Evolutionary conservation across 2,113 vertebrate species (phyloP), one percentile per base, ranked within the genome.

Genomic region (Chionis minor): DNA sequence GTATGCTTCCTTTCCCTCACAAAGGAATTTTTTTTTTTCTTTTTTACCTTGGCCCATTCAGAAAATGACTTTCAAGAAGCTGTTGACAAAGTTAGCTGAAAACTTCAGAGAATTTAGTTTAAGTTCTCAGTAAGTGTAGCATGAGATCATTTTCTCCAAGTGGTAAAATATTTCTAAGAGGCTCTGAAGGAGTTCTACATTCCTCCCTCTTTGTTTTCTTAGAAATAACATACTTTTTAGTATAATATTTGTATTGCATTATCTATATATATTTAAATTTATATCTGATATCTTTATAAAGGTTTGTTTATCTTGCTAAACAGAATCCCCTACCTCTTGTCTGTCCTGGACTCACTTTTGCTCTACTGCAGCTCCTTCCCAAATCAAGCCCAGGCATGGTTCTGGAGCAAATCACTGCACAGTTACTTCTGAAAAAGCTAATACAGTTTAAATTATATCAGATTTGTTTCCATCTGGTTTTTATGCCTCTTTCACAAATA

Each of bases 251-350:
- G 6, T 59, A 69, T 74, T 90, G 63, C 11, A 28, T 70, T 26
- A 19, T 5, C 4, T 58, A 12, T 61, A 10, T 44, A 33, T 35
- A 14, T 30, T 1, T 22, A 19, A 28, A 65, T 35, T 14, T 63
- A 11, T 32, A 12, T 45, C 23, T 40, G n/a, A 12, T 55, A n/a
- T 11, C 26, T 87, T 4, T 13, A 23, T 65, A 44, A 62, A 62
- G 0, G 0, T 49, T 3, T 32, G 1, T 54, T 77, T 69, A 14
- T 40, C 9, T 69, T 72, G 7, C 2, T 62, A 38, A 38, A 38
- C 9, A 38, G 17, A 61, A 47, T 51, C 32, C 9, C 24, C 74
- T 12, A n/a, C 51, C 4, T 35, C 8, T 32, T 75, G 1, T 45
- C 2, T 75, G 16, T 45, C 19, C 8, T 78, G 21, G 23, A 17